phyloP scores from a whole-genome alignment of 2,113 vertebrate species.

The Turnix velox region DNA sequence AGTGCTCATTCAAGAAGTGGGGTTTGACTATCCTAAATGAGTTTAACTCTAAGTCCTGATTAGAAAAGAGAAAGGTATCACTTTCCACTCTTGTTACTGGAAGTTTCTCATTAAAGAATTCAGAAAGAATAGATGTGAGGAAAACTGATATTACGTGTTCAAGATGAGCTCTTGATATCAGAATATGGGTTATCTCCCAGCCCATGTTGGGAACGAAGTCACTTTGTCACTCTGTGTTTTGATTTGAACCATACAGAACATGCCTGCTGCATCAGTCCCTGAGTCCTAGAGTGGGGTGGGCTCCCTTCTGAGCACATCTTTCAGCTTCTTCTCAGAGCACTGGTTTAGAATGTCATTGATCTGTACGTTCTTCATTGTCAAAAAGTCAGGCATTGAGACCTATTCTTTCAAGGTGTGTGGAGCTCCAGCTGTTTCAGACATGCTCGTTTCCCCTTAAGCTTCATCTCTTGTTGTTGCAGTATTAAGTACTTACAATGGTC shows the following conservation, averaged over 20 bases:
- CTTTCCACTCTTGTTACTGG: not conserved
- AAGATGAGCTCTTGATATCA: fast-evolving
- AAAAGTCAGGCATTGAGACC: not conserved
- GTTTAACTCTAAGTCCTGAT: not conserved
- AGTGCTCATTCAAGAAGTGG: not conserved
- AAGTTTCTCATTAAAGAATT: not conserved
- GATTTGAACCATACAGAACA: not conserved
- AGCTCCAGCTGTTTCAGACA: not conserved
- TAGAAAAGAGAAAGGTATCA: not conserved
- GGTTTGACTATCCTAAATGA: not conserved
- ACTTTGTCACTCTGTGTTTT: not conserved
- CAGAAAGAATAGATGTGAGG: not conserved
- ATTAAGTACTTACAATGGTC: not conserved
- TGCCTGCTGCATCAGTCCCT: not conserved
- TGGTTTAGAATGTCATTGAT: not conserved
- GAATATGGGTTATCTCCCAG: not conserved
- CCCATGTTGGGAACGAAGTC: not conserved
- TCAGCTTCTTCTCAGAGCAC: not conserved
- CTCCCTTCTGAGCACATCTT: not conserved
- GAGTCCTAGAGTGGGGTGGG: not conserved
- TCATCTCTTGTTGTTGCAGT: not conserved
- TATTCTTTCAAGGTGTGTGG: not conserved
- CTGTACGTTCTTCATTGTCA: not conserved
- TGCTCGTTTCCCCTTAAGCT: not conserved
- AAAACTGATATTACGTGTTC: not conserved